Base-by-base conservation (phyloP, 2,113 vertebrate genomes). In the Tachycineta bicolor region DNA sequence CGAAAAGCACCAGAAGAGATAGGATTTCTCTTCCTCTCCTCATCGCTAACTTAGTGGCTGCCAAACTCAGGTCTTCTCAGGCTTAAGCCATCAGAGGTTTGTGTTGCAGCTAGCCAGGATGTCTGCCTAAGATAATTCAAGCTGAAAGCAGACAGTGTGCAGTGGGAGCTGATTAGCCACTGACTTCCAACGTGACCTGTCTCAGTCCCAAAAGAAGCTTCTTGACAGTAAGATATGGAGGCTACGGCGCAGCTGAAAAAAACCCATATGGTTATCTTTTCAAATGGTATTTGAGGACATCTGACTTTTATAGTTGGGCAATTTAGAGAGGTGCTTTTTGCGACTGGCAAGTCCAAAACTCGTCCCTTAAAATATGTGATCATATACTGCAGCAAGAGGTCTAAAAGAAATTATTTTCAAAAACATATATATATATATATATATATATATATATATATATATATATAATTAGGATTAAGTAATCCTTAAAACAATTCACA, bases 61-160 rank as follows among this genome's bases (percentile, higher is more conserved):
- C 97, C 97, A 98, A 96, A 95, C 91, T 92, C 43, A 29, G 97
- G 97, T 94, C 97, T 97, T 97, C 95, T 92, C 93, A 91, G 96
- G 91, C 97, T 95, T 43, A 93, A 97, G 96, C 81, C 97, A 97
- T 96, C 90, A 87, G 94, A 98, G 97, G 90, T 97, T 96, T 97
- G 96, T 96, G 60, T 76, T 97, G 97, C 97, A 97, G 95, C 97
- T 90, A 97, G 97, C 96, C 98, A 98, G 98, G 97, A 98, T 98
- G 98, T 98, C 97, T 98, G 97, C 94, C 96, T 89, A 96, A 98
- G 98, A 98, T 98, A 98, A 98, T 97, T 98, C 96, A 97, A 97
- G 97, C 96, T 95, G 83, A 98, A 97, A 96, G 96, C 95, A 97
- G 97, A 95, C 78, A 94, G 94, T 98, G 95, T 97, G 94, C 95